Conservation (phyloP, 2,888 invertebrate species). For the Heteropelma amictum region DNA sequence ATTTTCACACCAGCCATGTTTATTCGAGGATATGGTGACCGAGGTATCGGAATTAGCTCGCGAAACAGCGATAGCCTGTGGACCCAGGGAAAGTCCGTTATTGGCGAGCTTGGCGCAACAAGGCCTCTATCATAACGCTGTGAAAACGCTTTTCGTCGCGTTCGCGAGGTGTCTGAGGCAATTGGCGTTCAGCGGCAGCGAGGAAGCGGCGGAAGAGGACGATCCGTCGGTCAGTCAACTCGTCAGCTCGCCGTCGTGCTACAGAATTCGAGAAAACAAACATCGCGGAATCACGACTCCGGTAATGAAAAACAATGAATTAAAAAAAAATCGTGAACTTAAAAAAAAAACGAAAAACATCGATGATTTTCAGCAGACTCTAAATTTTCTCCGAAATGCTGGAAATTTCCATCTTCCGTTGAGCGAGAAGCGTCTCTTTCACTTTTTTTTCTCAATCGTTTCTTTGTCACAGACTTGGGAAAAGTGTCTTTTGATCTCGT, state of each 20-base stretch:
- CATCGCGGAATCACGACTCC: slow-evolving; percentile 67
- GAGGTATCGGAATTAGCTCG: slow-evolving; percentile 85
- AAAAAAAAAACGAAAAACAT: not conserved
- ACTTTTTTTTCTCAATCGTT: slow-evolving; percentile 8
- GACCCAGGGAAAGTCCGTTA: slow-evolving; percentile 82
- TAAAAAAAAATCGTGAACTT: not conserved
- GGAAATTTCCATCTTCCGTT: no score
- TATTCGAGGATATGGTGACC: slow-evolving; percentile 86
- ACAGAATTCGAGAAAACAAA: slow-evolving; percentile 70
- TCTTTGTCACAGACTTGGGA: slow-evolving; percentile 83
- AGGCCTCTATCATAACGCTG: slow-evolving; percentile 70
- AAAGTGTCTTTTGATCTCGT: slow-evolving; percentile 89
- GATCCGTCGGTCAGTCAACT: slow-evolving; percentile 82
- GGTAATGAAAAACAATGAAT: slow-evolving; percentile 51
- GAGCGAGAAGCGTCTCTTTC: no score
- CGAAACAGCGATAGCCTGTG: slow-evolving; percentile 86
- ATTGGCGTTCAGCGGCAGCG: slow-evolving; percentile 85
- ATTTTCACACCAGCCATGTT: slow-evolving; percentile 80
- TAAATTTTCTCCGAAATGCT: no score
- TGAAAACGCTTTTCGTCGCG: slow-evolving; percentile 72
- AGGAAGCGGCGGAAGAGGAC: slow-evolving; percentile 81
- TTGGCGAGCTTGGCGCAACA: slow-evolving; percentile 79
- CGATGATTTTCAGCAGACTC: not conserved
- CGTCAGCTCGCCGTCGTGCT: slow-evolving; percentile 81
- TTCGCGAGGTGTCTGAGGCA: slow-evolving; percentile 83